Percentiles rank a stretch among this genome's conserved stretches.
These are phyloP conservation scores for Tinea semifulvella DNA, from an alignment of 2,888 invertebrate genomes.

Conservation along the genomic window DNA sequence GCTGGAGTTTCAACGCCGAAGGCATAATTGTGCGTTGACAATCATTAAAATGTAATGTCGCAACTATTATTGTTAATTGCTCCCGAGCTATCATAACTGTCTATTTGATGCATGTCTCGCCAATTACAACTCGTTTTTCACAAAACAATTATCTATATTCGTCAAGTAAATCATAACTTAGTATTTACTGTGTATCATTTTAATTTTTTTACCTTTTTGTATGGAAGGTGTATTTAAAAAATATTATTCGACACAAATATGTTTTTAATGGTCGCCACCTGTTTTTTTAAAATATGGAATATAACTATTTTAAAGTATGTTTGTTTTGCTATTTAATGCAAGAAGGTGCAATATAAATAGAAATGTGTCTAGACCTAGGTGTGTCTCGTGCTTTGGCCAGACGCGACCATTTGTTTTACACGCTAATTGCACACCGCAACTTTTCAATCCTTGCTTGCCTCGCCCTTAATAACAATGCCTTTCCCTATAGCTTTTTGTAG, in stretches of 20 bases:
- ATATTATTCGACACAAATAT: too few relatives aligned
- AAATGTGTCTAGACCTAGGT: conserved; percentile 20
- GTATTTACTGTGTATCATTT: too few relatives aligned
- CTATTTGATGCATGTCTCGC: conserved; percentile 3
- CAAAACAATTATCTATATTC: too few relatives aligned
- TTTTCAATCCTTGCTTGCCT: conserved; percentile 22
- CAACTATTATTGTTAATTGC: not conserved
- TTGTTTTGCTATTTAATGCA: not conserved
- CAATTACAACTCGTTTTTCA: too few relatives aligned
- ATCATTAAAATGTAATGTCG: conserved; percentile 21
- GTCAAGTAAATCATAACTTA: too few relatives aligned
- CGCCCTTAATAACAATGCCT: conserved; percentile 8
- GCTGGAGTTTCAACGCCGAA: conserved; percentile 1
- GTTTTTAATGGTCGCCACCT: too few relatives aligned
- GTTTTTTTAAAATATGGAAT: too few relatives aligned
- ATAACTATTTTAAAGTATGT: not conserved
- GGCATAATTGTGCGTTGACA: conserved; percentile 23
- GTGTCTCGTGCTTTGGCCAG: conserved; percentile 22
- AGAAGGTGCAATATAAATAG: too few relatives aligned
- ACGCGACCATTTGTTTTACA: conserved; percentile 25
- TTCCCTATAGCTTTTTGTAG: conserved; percentile 14
- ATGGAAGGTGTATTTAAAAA: too few relatives aligned
- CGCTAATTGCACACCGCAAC: conserved; percentile 28
- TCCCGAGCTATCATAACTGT: not conserved
- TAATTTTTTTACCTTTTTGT: too few relatives aligned